A percentile compares a stretch with the other conserved stretches of the same genome.
Conservation (phyloP, 1,140 invertebrate genomes). For the Pseudomyrmex cubaensis region DNA sequence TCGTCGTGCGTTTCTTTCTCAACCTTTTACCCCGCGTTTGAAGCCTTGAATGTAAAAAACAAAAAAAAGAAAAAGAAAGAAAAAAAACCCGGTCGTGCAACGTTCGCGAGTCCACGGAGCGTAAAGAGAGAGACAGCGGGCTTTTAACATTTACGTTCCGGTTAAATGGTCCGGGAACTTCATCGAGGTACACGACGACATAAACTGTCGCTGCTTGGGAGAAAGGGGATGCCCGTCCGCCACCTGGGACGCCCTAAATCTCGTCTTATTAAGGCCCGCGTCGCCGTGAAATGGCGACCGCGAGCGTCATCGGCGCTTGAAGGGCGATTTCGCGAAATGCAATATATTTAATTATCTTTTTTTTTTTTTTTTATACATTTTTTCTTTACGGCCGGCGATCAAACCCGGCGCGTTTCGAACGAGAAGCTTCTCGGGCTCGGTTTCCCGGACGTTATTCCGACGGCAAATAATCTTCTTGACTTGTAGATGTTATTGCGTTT, state of each 20-base stretch:
- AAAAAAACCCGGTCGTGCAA: conserved; percentile 50
- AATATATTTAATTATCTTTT: conserved; percentile 33
- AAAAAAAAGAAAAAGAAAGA: too few species aligned
- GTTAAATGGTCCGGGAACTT: conserved; percentile 59
- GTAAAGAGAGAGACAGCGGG: conserved; percentile 41
- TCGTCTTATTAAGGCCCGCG: conserved; percentile 70
- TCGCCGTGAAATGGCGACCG: background rate
- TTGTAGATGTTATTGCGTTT: background rate
- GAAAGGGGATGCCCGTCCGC: background rate
- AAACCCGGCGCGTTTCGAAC: background rate
- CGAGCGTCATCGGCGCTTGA: background rate
- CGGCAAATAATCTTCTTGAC: background rate
- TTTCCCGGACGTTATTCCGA: background rate
- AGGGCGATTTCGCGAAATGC: background rate
- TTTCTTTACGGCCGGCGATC: background rate
- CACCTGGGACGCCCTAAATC: conserved; percentile 75
- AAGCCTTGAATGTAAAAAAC: conserved; percentile 47
- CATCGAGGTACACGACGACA: conserved; percentile 1
- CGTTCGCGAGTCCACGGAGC: conserved; percentile 19
- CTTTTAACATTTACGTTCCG: conserved; percentile 62
- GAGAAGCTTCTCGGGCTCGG: background rate
- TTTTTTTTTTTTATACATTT: conserved; percentile 17
- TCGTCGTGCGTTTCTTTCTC: background rate
- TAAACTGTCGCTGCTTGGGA: conserved; percentile 35
- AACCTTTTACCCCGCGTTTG: background rate